Evolutionary conservation across 2,113 vertebrate genomes (phyloP), one percentile per base, ranked within the genome.

Genomic region (Corythoichthys intestinalis): DNA sequence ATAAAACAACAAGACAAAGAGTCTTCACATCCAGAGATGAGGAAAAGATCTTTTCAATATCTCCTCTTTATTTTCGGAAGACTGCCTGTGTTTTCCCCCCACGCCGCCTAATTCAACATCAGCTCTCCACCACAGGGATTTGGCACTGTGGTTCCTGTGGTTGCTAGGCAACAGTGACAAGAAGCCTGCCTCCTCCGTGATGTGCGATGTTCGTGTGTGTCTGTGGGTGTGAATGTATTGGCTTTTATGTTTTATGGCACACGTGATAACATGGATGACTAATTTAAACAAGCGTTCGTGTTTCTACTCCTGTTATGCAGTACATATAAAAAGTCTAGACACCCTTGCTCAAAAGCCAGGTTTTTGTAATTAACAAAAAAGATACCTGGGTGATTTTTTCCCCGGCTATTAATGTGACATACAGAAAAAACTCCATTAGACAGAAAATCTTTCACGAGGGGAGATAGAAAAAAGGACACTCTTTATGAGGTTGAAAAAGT

Each of bases 91-190:
- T 82, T 83, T 74, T 64, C 74, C 71, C 75, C 75, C 78, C 83
- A 70, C 78, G 76, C 71, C 74, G 64, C 77, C 78, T 88, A 86
- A 91, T 88, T 90, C 85, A 83, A 83, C 88, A 87, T 89, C 88
- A 83, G 82, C 85, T 85, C 69, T 61, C 84, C 86, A 85, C 76
- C 80, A 82, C 59, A 39, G 85, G 87, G 88, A 89, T 92, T 91
- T 89, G 81, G 88, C 75, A 88, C 87, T 74, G 83, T 86, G 77
- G 86, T 86, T 90, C 89, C 73, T 50, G 67, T 4, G 83, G 92
- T 93, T 93, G 89, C 92, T 85, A 89, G 83, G 92, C 90, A 93
- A 93, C 92, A 92, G 87, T 73, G 86, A 91, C 84, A 87, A 88
- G 87, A 91, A 88, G 89, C 88, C 87, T 91, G 88, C 88, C 84